Base-by-base conservation (phyloP, 2,888 invertebrate species). In the Acleris emargana region DNA sequence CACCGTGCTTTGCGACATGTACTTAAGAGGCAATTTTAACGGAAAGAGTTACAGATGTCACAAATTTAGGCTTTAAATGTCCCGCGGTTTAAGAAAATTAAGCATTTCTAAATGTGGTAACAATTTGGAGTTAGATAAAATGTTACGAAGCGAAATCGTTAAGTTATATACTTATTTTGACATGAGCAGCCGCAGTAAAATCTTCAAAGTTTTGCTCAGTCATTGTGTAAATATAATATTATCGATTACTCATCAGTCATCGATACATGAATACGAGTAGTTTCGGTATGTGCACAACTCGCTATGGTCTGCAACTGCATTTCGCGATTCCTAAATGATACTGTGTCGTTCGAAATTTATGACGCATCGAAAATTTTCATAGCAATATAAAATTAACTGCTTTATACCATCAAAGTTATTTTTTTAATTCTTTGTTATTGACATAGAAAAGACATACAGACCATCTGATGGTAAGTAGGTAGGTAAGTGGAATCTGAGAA, bases 81-180 rank as follows among this genome's bases (percentile, higher is more conserved):
- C 28, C 18, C 47, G 42, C 22, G 50, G 49, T 45, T 38, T 47
- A 25, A 11, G 20, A 20, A 54, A 64, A 64, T 55, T 49, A 59
- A 55, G 53, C 16, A 55, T 64, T 64, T 59, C 59, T 53, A 42
- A 64, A 64, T 54, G 49, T 38, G 54, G 64, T 59, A 43, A 5
- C 6, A n/a, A 43, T n/a, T 16, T 13, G 6, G 43, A 43, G 16
- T n/a, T n/a, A n/a, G 49, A 42, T 11, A 17, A 58, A 57, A 51
- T 25, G 45, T 13, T 6, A 18, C 17, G 47, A 16, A 43, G 53
- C 38, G 17, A n/a, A 43, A 43, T 32, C 59, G 20, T 55, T 43
- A 3, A 59, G 63, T 58, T 28, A 42, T 47, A 58, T 16, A 45
- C 49, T 57, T 62, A 45, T 55, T 57, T 62, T 43, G 51, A 9